Evolutionary conservation across 2,888 invertebrate genomes (phyloP), one percentile per base, ranked within the genome.

Genomic region (Panzeria rudis): DNA sequence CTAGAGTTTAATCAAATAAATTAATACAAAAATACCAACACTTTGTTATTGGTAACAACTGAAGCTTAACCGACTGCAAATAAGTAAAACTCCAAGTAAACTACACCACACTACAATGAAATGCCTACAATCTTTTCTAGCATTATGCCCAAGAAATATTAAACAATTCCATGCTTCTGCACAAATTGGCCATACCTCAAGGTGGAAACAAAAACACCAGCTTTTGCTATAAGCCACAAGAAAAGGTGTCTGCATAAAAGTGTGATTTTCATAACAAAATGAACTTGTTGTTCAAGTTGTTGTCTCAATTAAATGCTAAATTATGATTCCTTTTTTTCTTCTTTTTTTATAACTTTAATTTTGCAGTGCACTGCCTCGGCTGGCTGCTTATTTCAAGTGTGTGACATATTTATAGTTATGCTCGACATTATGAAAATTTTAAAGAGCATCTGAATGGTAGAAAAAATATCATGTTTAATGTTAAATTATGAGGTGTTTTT

Each of bases 231-330:
- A 54, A 66, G 52, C 81, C 62, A 66, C 72, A 69, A 69, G 23
- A 32, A 82, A 15, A 83, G 82, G 82, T 71, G 82, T 76, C 71
- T 82, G 56, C 82, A 62, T 71, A 56, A 71, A 64, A 76, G 71
- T 83, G 64, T 83, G 62, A 83, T 83, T 79, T 73, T 76, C 68
- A 71, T 69, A 78, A 54, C 44, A 78, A 72, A 80, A 62, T 73
- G 66, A 73, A 62, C 76, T 82, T 76, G 84, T 77, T 71, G 82
- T 50, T 83, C 62, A 68, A 71, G 56, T 75, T 77, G 77, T 59
- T 77, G 76, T 79, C 86, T 87, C 87, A 88, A 88, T 88, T 86
- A 87, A 88, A 87, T 87, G 86, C 87, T 87, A 87, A 88, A 86
- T 87, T 87, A 88, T 88, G 86, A 73, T 47, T 47, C 15, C 44